These are phyloP conservation scores for Spinus olivaceus DNA, from an alignment of 2,797 vertebrate genomes.

Conservation along the genomic window DNA sequence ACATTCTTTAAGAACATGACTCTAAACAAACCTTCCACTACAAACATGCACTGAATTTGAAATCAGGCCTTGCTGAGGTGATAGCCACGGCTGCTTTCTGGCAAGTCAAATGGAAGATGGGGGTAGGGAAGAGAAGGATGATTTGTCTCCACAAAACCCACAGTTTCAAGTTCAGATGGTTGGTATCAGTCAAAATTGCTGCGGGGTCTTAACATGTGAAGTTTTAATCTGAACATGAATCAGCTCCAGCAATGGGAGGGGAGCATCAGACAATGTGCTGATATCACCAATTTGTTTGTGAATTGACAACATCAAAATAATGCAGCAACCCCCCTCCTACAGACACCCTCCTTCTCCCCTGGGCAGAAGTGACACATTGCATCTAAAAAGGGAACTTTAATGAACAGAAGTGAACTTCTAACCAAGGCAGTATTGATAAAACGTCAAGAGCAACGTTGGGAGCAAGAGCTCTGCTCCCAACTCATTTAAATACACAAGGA, in stretches of 20 bases:
- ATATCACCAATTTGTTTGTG: background rate
- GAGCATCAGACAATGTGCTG: background rate
- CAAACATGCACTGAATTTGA: background rate
- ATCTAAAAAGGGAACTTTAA: background rate
- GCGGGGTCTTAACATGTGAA: background rate
- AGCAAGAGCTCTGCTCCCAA: background rate
- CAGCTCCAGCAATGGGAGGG: background rate
- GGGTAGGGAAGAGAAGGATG: background rate
- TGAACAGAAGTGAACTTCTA: conserved; percentile 28
- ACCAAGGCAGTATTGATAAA: conserved; percentile 3
- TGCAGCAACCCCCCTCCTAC: background rate
- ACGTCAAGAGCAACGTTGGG: background rate
- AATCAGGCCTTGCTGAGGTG: background rate
- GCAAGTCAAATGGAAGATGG: background rate
- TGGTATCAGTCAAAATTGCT: background rate
- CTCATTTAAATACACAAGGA: background rate
- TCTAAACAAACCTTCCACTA: background rate
- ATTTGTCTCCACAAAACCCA: background rate
- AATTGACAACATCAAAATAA: background rate
- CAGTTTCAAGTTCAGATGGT: background rate
- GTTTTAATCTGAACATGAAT: background rate
- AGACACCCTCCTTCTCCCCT: background rate
- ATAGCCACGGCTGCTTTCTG: rapidly evolving
- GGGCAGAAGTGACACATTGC: background rate
- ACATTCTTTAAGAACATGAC: background rate